phyloP scores from a whole-genome alignment of 2,888 invertebrate genomes.

The Archips crataeganus region DNA sequence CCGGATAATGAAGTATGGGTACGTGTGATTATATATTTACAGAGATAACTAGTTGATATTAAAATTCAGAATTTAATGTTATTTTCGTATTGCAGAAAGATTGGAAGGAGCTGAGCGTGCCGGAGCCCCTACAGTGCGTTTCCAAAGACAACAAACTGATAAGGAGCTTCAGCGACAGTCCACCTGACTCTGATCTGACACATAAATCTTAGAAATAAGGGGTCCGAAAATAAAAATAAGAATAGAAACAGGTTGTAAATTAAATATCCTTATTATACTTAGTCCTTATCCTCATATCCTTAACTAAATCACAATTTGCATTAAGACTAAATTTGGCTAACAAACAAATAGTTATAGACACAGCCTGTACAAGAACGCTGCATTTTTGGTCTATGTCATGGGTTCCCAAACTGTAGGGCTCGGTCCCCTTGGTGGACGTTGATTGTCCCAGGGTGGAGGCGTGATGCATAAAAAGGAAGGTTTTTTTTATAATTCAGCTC shows the following conservation, averaged over 20 bases:
- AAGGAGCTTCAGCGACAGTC: conserved; percentile 36
- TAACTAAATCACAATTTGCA: conserved; percentile 38
- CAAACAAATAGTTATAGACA: not conserved
- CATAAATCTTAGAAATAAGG: not conserved
- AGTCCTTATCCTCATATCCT: conserved; percentile 24
- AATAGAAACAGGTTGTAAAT: not conserved
- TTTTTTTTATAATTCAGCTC: too few relatives aligned
- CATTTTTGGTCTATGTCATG: not conserved
- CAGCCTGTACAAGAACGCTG: not conserved
- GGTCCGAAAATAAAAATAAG: not conserved
- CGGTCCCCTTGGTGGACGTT: too few relatives aligned
- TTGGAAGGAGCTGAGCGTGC: conserved; percentile 76
- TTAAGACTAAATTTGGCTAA: conserved; percentile 28
- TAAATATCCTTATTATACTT: conserved; percentile 6
- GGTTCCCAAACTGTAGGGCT: too few relatives aligned
- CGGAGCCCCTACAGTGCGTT: conserved; percentile 61
- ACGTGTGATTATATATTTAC: conserved; percentile 44
- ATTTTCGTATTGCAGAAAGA: conserved; percentile 66
- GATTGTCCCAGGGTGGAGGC: too few relatives aligned
- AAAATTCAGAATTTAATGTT: not conserved
- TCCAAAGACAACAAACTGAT: conserved; percentile 41
- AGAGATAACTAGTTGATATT: not conserved
- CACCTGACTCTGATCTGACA: not conserved
- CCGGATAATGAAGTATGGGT: conserved; percentile 77
- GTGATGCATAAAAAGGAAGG: too few relatives aligned